Base-by-base conservation (phyloP, 2,888 invertebrate genomes). In the Xiphydria camelus region DNA sequence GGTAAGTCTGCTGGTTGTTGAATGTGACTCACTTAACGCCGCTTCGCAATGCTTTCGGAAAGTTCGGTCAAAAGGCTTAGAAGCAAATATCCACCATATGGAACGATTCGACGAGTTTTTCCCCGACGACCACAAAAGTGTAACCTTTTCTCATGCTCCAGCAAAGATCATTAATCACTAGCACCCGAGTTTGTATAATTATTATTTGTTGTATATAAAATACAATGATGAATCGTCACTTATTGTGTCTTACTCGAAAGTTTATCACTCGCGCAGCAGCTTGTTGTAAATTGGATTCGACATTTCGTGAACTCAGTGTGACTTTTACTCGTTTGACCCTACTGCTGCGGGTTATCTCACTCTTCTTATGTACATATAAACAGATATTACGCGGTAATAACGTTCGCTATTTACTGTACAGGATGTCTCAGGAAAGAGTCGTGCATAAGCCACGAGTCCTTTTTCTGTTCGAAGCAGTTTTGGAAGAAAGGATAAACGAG, bases 341-440 rank as follows among this genome's bases (percentile, higher is more conserved):
- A 45, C 41, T 48, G 29, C 12, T 12, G 31, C 36, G 55, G 57
- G 59, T 64, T 66, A 64, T 62, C 62, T 51, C 47, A 17, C 10
- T n/a, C 45, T 55, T 59, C 55, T 55, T 66, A 66, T 68, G 53
- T 66, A 68, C 65, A 68, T 66, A 68, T 68, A 53, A 64, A 68
- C 62, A 68, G 59, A 65, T 67, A 66, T 65, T 66, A 65, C 54
- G n/a, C n/a, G 58, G 53, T 60, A 64, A 63, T 55, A 58, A 59
- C 43, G 39, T 57, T 59, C 49, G 46, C 53, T 51, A 31, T 34
- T 53, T n/a, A n/a, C n/a, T 34, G 38, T 57, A 53, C 44, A 57
- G 56, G 47, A 45, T 41, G 49, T 49, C 53, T 40, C 40, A 26
- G 33, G 41, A 33, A 33, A 35, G 22, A 37, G 15, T 21, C 15